Base-by-base conservation (phyloP, 1,140 invertebrate genomes). In the Ylistrum balloti region DNA sequence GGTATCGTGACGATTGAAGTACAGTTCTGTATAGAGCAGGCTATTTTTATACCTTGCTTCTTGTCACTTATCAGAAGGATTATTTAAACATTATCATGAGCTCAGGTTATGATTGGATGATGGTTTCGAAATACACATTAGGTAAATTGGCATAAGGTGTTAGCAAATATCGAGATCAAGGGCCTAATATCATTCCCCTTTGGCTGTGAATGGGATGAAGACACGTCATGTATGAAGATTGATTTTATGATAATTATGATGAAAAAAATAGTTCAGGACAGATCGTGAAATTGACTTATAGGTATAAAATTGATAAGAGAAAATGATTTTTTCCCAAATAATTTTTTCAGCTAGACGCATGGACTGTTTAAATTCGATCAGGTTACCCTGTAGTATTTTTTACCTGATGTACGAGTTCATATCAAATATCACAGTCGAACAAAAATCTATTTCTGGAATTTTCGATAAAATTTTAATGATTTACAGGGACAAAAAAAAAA, bases 121-220 rank as follows among this genome's bases (percentile, higher is more conserved):
- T 11, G 56, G 56, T 74, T 74, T 74, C 56, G 56, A 74, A 74
- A 74, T 74, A 74, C 56, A 74, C 56, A 13, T 45, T 45, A 45
- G 41, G n/a, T 74, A 74, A 74, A 74, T 74, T 74, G 22, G 13
- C 22, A 5, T 28, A 28, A 74, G 3, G 56, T 17, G 22, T 74
- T 5, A 22, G n/a, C 56, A 74, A n/a, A 74, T 28, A 74, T 74
- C 56, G 28, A 56, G 45, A 56, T 56, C 22, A 17, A 74, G 56
- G 1, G 13, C 22, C 1, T 28, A 74, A n/a, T 74, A 28, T 74
- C 22, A 17, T 28, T n/a, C 56, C 5, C 5, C 22, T 22, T 28
- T 74, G 22, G 7, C 17, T 56, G 2, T 56, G 15, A 56, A 56
- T 56, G 28, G 56, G 56, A 74, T 74, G 56, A 74, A 17, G 17